phyloP scores from a whole-genome alignment of 2,888 invertebrate species.

The Hydriomena furcata region DNA sequence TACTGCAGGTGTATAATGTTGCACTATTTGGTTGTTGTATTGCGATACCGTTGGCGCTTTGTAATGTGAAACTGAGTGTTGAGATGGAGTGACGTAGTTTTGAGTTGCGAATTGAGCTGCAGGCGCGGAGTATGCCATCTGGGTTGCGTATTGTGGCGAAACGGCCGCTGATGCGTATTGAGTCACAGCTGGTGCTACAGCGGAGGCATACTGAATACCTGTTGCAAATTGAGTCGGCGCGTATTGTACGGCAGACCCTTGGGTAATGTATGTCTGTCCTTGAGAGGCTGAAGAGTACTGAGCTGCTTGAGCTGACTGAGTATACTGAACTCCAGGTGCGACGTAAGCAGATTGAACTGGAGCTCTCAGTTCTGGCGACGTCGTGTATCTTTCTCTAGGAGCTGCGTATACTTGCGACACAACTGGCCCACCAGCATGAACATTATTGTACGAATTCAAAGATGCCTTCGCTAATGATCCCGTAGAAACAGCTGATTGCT shows the following conservation, averaged over 20 bases:
- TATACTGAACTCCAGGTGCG: slow-evolving; percentile 52
- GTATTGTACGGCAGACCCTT: slow-evolving; percentile 28
- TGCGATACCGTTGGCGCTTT: slow-evolving; percentile 36
- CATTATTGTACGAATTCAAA: slow-evolving; percentile 60
- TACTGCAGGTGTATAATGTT: slow-evolving; percentile 51
- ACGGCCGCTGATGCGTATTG: slow-evolving; percentile 31
- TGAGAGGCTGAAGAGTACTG: slow-evolving; percentile 20
- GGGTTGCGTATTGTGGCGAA: slow-evolving; percentile 42
- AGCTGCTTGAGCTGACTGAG: slow-evolving; percentile 37
- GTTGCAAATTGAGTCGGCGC: slow-evolving; percentile 26
- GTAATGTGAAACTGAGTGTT: slow-evolving; percentile 49
- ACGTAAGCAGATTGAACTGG: slow-evolving; percentile 47
- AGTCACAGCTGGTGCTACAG: slow-evolving; percentile 33
- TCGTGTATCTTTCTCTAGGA: slow-evolving; percentile 59
- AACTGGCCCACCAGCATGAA: slow-evolving; percentile 68
- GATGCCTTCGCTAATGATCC: slow-evolving; percentile 73
- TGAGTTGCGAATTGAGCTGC: slow-evolving; percentile 46
- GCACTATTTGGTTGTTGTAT: slow-evolving; percentile 43
- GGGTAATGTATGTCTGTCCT: slow-evolving; percentile 44
- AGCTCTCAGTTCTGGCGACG: slow-evolving; percentile 58
- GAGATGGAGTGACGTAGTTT: slow-evolving; percentile 40
- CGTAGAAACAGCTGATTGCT: slow-evolving; percentile 52
- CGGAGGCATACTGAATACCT: slow-evolving; percentile 31
- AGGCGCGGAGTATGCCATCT: slow-evolving; percentile 36
- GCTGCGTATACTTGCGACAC: slow-evolving; percentile 75